phyloP scores from a whole-genome alignment of 2,797 vertebrate species.

The Phrynocephalus forsythii region DNA sequence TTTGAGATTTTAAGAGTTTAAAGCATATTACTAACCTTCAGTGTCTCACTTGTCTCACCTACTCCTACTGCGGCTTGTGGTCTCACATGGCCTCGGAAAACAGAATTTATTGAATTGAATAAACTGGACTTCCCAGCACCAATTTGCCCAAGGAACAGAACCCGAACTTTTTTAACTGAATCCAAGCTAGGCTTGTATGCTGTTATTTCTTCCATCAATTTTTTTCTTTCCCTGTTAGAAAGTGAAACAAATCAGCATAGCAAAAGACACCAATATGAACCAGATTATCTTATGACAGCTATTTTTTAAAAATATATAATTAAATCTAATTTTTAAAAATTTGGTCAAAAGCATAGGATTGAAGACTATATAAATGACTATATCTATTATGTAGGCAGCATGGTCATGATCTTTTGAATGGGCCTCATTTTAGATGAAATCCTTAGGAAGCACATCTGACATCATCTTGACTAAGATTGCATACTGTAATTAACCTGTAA shows the following conservation, averaged over 20 bases:
- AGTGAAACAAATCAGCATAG: conserved; percentile 33
- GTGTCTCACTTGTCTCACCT: conserved; percentile 64
- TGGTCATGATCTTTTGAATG: no score
- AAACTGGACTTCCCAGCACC: conserved; percentile 80
- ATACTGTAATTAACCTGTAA: no score
- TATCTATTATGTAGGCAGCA: no score
- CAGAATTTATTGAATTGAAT: conserved; percentile 77
- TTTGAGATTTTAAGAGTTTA: conserved; percentile 46
- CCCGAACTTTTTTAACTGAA: background rate
- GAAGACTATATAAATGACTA: no score
- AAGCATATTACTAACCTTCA: conserved; percentile 60
- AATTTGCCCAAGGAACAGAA: conserved; percentile 69
- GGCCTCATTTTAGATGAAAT: no score
- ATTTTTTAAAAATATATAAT: no score
- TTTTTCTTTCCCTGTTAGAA: conserved; percentile 59
- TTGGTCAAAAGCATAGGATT: no score
- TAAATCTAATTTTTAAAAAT: no score
- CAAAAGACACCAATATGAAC: no score
- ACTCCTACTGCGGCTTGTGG: conserved; percentile 51
- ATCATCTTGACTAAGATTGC: no score
- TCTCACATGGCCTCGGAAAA: conserved; percentile 51
- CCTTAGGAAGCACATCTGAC: no score
- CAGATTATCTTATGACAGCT: no score
- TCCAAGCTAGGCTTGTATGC: conserved; percentile 58
- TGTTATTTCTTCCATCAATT: conserved; percentile 58